A percentile compares a stretch with the other conserved stretches of the same genome.
Conservation (phyloP, 2,888 invertebrate genomes). For the Dichetophora obliterata region DNA sequence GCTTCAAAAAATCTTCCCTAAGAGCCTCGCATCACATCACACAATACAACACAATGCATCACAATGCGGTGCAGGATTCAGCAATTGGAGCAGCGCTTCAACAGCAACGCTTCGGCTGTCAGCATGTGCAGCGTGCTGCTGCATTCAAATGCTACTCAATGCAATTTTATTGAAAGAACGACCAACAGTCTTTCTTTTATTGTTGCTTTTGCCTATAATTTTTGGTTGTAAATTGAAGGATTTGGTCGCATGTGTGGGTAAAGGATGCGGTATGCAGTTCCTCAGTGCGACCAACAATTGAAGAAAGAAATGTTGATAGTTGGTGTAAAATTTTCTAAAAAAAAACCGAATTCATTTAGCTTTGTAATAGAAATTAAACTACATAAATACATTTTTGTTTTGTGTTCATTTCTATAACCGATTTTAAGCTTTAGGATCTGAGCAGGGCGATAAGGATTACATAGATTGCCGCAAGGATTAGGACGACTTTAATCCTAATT, state of each 20-base stretch:
- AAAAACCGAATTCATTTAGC: too few species aligned
- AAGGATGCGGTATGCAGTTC: background rate
- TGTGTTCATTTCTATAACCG: too few species aligned
- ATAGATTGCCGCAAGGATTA: too few species aligned
- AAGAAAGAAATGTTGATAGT: too few species aligned
- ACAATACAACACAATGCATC: background rate
- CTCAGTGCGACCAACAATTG: too few species aligned
- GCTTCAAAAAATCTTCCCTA: background rate
- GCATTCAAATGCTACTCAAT: slow-evolving; percentile 14
- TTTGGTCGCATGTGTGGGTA: background rate
- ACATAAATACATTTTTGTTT: too few species aligned
- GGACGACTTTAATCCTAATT: too few species aligned
- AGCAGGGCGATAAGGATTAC: too few species aligned
- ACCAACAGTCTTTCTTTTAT: background rate
- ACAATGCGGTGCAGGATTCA: background rate
- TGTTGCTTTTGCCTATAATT: background rate
- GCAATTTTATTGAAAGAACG: background rate
- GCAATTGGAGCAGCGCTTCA: background rate
- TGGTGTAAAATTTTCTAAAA: too few species aligned
- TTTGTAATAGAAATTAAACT: too few species aligned
- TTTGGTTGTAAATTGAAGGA: background rate
- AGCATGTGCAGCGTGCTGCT: background rate
- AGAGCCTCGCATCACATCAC: background rate
- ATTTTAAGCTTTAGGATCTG: too few species aligned
- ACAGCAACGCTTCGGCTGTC: background rate